Evolutionary conservation across 2,888 invertebrate species (phyloP).

Genomic region (Aspidiotus rigidus): DNA sequence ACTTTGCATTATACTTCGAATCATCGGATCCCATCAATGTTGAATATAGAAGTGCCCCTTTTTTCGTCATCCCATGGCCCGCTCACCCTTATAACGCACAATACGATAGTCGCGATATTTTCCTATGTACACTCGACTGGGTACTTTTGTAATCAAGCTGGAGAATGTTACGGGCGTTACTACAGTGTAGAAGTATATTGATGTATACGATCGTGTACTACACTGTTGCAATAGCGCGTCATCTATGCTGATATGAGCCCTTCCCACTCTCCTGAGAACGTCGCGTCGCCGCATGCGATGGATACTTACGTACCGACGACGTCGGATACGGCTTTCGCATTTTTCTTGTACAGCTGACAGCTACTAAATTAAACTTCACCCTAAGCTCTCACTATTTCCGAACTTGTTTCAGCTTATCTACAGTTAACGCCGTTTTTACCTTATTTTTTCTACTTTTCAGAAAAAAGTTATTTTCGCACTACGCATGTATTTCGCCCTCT

Average conservation of each 20-base stretch:
- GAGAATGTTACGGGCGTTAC: slow-evolving; percentile 28
- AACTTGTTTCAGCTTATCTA: slow-evolving; percentile 32
- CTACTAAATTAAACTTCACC: slow-evolving; percentile 33
- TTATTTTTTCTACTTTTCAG: slow-evolving; percentile 17
- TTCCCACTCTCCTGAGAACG: not conserved
- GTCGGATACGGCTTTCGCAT: slow-evolving; percentile 28
- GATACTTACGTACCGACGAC: slow-evolving; percentile 7
- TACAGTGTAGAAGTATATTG: too few relatives aligned
- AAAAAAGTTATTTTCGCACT: slow-evolving; percentile 19
- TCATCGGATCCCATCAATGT: slow-evolving; percentile 27
- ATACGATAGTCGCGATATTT: slow-evolving; percentile 12
- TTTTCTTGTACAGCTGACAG: slow-evolving; percentile 30
- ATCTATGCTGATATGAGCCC: not conserved
- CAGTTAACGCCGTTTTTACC: slow-evolving; percentile 31
- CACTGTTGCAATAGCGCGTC: slow-evolving; percentile 27
- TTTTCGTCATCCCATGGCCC: slow-evolving; percentile 5
- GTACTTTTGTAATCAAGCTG: slow-evolving; percentile 25
- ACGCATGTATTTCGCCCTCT: not conserved
- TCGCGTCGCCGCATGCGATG: not conserved
- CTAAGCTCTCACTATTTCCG: slow-evolving; percentile 33
- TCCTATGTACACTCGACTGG: slow-evolving; percentile 15
- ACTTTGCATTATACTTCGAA: slow-evolving; percentile 19
- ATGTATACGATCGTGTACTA: too few relatives aligned
- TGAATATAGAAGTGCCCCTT: slow-evolving; percentile 18
- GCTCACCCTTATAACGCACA: slow-evolving; percentile 13